These are phyloP conservation scores for Drepana falcataria DNA, from an alignment of 2,888 invertebrate species.

Conservation along the genomic window DNA sequence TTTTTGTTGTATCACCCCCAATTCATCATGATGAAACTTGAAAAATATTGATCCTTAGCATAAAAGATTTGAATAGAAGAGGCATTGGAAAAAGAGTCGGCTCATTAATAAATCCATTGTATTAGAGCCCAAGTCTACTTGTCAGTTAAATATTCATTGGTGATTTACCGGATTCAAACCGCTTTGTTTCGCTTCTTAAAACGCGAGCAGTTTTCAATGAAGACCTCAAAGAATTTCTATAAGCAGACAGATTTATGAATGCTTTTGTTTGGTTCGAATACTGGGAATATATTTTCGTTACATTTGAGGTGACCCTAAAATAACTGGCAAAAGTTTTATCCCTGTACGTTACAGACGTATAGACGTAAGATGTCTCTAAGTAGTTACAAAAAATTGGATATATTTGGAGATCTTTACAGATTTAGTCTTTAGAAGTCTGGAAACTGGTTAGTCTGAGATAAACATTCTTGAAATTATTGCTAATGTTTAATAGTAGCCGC, in stretches of 20 bases:
- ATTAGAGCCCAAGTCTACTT: background rate
- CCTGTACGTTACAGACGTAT: too few relatives aligned
- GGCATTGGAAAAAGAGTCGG: background rate
- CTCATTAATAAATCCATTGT: background rate
- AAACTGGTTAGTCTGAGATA: too few relatives aligned
- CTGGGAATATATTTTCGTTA: conserved; percentile 1
- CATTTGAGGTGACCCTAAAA: background rate
- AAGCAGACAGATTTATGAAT: background rate
- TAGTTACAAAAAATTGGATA: too few relatives aligned
- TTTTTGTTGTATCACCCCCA: too few relatives aligned
- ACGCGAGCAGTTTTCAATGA: background rate
- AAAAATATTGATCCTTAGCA: conserved; percentile 11
- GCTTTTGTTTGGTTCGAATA: background rate
- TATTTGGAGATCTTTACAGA: too few relatives aligned
- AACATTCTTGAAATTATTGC: too few relatives aligned
- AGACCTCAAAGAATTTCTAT: background rate
- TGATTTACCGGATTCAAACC: background rate
- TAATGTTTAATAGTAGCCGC: too few relatives aligned
- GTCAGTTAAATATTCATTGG: background rate
- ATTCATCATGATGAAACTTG: background rate
- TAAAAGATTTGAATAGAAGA: conserved; percentile 6
- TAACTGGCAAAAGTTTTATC: too few relatives aligned
- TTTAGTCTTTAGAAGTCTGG: too few relatives aligned
- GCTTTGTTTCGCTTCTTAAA: background rate
- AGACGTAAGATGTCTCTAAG: too few relatives aligned